Percentiles rank a stretch among this genome's conserved stretches.
Evolutionary conservation across 2,888 invertebrate species (phyloP).

Genomic region (Drosophila greeni): DNA sequence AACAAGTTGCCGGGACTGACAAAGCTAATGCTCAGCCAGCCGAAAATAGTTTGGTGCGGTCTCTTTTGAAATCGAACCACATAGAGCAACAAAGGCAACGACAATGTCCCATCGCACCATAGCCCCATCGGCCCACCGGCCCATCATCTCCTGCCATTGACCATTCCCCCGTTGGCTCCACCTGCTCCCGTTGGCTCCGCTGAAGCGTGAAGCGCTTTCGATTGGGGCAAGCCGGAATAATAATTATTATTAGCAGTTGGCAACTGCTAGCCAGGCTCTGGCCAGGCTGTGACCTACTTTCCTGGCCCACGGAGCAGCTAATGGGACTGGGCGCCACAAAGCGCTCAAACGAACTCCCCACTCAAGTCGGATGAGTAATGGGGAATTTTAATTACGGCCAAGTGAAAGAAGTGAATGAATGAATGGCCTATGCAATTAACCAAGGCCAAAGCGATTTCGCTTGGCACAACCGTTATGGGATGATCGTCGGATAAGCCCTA

Average conservation of each 20-base stretch:
- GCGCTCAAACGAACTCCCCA: conserved; percentile 18
- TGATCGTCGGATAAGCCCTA: conserved; percentile 10
- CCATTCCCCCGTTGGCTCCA: conserved; percentile 13
- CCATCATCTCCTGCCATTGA: conserved; percentile 14
- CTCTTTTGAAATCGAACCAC: conserved; percentile 19
- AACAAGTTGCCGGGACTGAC: conserved; percentile 8
- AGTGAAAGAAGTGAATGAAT: conserved; percentile 31
- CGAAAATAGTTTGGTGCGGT: conserved; percentile 51
- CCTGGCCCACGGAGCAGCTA: conserved; percentile 22
- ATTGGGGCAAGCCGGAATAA: conserved; percentile 30
- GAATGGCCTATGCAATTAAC: conserved; percentile 31
- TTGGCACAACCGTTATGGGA: conserved; percentile 11
- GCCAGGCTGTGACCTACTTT: conserved; percentile 60
- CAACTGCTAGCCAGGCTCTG: conserved; percentile 32
- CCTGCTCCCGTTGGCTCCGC: conserved; percentile 35
- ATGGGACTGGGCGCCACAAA: conserved; percentile 16
- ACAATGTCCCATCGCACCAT: conserved; percentile 13
- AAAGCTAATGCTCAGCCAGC: conserved; percentile 57
- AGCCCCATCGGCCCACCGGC: background rate
- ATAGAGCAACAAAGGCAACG: conserved; percentile 5
- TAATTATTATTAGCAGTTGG: conserved; percentile 43
- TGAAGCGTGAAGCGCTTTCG: conserved; percentile 64
- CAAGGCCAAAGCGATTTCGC: conserved; percentile 27
- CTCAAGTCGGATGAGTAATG: conserved; percentile 35
- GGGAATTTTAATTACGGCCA: conserved; percentile 41